phyloP scores from a whole-genome alignment of 2,113 vertebrate genomes.

The Caretta caretta region DNA sequence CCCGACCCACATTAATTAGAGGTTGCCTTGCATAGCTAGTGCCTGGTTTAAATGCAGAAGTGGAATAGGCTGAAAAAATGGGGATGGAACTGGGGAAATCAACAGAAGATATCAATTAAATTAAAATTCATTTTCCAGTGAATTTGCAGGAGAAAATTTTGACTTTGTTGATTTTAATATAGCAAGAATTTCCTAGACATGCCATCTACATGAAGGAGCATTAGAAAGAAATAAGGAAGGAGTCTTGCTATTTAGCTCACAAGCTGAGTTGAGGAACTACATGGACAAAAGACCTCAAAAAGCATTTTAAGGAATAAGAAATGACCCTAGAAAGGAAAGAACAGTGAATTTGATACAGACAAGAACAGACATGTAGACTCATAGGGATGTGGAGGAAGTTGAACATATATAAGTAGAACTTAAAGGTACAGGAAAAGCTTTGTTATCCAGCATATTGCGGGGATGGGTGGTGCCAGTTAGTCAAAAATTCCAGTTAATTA shows the following conservation, averaged over 20 bases:
- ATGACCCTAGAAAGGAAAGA: background rate
- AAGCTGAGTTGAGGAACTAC: background rate
- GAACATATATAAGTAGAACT: background rate
- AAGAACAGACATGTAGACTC: background rate
- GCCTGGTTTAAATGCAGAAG: background rate
- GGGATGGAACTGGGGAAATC: accelerated
- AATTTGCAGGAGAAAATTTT: background rate
- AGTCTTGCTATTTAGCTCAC: background rate
- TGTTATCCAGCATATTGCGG: too few relatives aligned
- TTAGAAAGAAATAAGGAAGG: background rate
- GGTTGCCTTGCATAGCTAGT: background rate
- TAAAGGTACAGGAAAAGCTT: too few relatives aligned
- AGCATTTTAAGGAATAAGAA: background rate
- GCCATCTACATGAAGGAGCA: accelerated
- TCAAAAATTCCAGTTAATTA: too few relatives aligned
- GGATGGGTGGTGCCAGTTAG: too few relatives aligned
- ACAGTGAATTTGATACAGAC: background rate
- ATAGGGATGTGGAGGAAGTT: background rate
- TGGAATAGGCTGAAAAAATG: background rate
- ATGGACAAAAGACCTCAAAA: background rate
- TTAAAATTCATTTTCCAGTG: background rate
- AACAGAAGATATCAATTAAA: background rate
- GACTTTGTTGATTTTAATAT: background rate
- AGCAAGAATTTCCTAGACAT: background rate
- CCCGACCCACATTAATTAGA: background rate